Conservation (phyloP, 2,797 vertebrate species). For the Girardinus metallicus region DNA sequence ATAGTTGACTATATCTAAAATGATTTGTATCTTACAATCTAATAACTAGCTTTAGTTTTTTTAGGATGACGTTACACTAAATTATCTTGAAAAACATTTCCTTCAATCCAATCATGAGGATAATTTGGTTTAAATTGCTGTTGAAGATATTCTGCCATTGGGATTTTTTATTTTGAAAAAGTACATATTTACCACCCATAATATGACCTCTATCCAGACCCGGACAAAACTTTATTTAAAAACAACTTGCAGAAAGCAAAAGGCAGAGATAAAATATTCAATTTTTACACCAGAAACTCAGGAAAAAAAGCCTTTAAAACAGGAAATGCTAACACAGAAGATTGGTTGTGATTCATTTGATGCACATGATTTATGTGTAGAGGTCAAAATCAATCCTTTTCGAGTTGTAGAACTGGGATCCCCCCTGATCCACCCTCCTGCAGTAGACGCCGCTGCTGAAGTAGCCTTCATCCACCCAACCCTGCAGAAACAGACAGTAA, state of each 20-base stretch:
- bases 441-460: constrained; percentile 91
- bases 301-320: constrained; percentile 7
- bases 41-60: neutral
- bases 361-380: constrained; percentile 80
- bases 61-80: neutral
- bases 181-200: neutral
- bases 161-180: neutral
- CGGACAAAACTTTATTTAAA: constrained; percentile 63
- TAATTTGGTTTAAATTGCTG: neutral
- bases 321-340: constrained; percentile 3
- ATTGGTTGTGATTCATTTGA: neutral
- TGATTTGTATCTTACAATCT: neutral
- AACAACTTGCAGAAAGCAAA: constrained; percentile 60
- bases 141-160: neutral
- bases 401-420: constrained; percentile 91
- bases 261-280: constrained; percentile 27
- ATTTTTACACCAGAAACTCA: constrained; percentile 23
- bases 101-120: neutral
- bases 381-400: constrained; percentile 92
- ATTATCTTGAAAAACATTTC: neutral
- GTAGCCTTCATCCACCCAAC: constrained; percentile 91
- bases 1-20: neutral
- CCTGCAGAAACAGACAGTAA: constrained; percentile 76
- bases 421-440: constrained; percentile 84
- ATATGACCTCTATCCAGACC: neutral